Conservation (phyloP, 2,797 vertebrate species). For the Pyrrhura leucotis region DNA sequence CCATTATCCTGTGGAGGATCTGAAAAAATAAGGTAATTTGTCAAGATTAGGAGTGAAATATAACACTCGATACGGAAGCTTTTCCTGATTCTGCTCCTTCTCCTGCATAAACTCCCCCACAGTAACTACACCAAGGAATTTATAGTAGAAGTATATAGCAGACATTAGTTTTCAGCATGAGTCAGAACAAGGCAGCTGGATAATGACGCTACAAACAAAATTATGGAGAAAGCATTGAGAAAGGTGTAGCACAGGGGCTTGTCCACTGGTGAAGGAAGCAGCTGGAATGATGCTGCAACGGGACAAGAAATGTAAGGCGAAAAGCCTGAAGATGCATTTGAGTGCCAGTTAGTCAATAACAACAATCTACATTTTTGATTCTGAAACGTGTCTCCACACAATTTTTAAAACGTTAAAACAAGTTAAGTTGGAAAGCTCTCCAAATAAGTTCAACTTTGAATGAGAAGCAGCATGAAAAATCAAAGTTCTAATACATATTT, state of each 20-base stretch:
- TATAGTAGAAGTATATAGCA: neutral
- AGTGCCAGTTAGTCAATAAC: neutral
- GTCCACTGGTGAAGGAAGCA: neutral
- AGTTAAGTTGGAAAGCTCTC: neutral
- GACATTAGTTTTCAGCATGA: neutral
- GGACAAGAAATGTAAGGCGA: neutral
- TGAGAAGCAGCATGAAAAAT: neutral
- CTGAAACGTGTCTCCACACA: neutral
- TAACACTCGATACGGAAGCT: neutral
- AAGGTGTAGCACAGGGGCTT: neutral
- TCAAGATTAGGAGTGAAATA: neutral
- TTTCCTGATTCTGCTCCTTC: neutral
- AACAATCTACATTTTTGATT: neutral
- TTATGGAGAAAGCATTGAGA: neutral
- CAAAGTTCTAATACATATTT: neutral
- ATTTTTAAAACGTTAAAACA: neutral
- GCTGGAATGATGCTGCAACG: neutral
- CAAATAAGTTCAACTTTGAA: neutral
- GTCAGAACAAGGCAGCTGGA: neutral
- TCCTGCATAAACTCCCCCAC: neutral
- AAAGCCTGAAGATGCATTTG: neutral
- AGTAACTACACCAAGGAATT: neutral
- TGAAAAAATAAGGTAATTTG: constrained; percentile 59
- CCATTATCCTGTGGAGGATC: constrained; percentile 94
- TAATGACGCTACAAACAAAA: neutral